These are phyloP conservation scores for Siniperca knerii DNA, from an alignment of 2,113 vertebrate genomes.

Conservation along the genomic window DNA sequence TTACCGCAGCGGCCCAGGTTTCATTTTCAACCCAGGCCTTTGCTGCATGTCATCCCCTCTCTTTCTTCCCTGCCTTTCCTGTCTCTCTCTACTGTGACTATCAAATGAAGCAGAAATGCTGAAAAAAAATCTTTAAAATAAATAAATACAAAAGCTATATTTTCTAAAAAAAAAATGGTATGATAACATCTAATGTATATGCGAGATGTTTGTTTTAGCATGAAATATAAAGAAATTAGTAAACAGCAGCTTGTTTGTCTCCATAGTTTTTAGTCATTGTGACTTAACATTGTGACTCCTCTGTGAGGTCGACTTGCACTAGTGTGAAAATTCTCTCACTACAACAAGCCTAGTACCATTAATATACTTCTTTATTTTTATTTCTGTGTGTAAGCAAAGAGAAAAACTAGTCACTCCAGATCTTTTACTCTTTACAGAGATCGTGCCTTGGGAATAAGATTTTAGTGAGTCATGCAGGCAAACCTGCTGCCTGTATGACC, in stretches of 20 bases:
- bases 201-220: background rate
- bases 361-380: background rate
- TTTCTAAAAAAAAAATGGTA: background rate
- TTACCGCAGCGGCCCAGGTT: no score
- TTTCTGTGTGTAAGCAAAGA: constrained; percentile 13
- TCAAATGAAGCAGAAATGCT: no score
- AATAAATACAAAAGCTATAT: no score
- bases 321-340: background rate
- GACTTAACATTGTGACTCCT: background rate
- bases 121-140: no score
- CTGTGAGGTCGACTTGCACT: background rate
- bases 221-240: background rate
- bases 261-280: background rate
- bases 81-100: no score
- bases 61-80: no score
- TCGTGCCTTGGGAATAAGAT: constrained; percentile 29
- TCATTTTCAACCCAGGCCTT: no score
- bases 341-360: background rate
- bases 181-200: background rate
- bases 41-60: no score
- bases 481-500: constrained; percentile 28
- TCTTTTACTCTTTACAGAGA: constrained; percentile 21
- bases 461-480: constrained; percentile 36
- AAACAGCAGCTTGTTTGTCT: background rate
- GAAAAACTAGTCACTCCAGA: constrained; percentile 13